Percentiles rank a stretch among this genome's conserved stretches.
Evolutionary conservation across 2,113 vertebrate genomes (phyloP).

Genomic region (Gyps fulvus): DNA sequence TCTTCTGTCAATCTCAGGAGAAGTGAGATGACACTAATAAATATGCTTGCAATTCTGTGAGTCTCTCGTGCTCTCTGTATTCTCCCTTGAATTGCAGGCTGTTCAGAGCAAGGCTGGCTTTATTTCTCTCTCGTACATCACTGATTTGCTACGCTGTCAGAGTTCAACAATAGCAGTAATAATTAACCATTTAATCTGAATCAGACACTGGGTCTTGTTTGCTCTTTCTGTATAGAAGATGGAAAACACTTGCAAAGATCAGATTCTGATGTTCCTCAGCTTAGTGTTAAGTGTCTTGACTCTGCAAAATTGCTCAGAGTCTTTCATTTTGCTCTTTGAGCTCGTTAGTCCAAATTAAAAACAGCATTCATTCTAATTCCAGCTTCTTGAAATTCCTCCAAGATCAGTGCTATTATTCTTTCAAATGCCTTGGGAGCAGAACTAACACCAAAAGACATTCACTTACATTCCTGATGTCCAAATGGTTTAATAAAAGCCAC

Average conservation of each 20-base stretch:
- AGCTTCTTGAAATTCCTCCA: constrained; percentile 56
- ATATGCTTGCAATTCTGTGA: neutral
- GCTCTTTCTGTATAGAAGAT: neutral
- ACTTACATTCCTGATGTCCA: neutral
- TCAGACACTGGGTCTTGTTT: constrained; percentile 31
- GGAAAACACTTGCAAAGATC: constrained; percentile 37
- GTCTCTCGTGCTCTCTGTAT: neutral
- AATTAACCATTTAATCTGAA: constrained; percentile 61
- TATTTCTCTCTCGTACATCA: constrained; percentile 5
- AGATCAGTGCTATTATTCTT: constrained; percentile 48
- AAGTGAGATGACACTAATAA: neutral
- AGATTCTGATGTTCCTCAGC: neutral
- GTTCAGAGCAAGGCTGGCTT: constrained; percentile 5
- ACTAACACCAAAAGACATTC: neutral
- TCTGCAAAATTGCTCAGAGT: constrained; percentile 36
- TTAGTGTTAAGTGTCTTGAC: constrained; percentile 51
- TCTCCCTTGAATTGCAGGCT: neutral
- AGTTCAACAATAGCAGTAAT: constrained; percentile 51
- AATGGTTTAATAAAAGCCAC: neutral
- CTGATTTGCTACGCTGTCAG: constrained; percentile 44
- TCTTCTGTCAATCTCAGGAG: constrained; percentile 4
- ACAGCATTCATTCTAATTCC: constrained; percentile 60
- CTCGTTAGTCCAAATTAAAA: constrained; percentile 64
- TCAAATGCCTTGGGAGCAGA: constrained; percentile 3
- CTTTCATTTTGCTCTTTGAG: constrained; percentile 62